Base-by-base conservation (phyloP, 2,888 invertebrate species). In the Sceliomorpha sp. region DNA sequence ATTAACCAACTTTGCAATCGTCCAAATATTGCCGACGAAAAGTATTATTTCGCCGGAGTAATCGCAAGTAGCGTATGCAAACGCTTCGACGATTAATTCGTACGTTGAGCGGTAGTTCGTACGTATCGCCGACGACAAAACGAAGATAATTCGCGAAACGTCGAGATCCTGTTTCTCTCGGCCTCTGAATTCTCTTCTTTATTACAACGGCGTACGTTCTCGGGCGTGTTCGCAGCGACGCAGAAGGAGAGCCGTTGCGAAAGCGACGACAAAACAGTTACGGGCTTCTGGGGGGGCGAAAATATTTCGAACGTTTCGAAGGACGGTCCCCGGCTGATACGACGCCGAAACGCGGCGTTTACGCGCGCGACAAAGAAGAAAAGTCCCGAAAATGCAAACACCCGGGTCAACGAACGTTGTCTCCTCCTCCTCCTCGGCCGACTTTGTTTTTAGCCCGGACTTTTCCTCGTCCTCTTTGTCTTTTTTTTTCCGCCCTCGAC, bases 341-440 rank as follows among this genome's bases (percentile, higher is more conserved):
- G 2, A 8, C 9, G 29, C 8, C 8, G 29, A 2, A n/a, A n/a
- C n/a, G n/a, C n/a, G n/a, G n/a, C n/a, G n/a, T n/a, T n/a, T n/a
- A n/a, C n/a, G n/a, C n/a, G 7, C 9, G 29, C 9, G 9, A 29
- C 9, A 29, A 24, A 4, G 7, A 29, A 29, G 29, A 29, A 29
- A 29, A 29, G 29, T 8, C 29, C 7, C 29, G 29, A 29, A 29
- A 29, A 29, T 20, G 20, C 20, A 20, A n/a, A n/a, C n/a, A 29
- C 29, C 5, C 9, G 7, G 29, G n/a, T 29, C 29, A 29, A 9
- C 9, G 9, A 7, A 29, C 29, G 9, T 7, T 5, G 24, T 7
- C 24, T 24, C 24, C 3, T 24, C 24, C n/a, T 2, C 20, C 20
- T 5, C 20, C 5, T 20, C 5, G 2, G 20, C 3, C 20, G 20